Percentiles rank a stretch among this genome's conserved stretches.
These are phyloP conservation scores for Melanotaenia pygmaea DNA, from an alignment of 2,797 vertebrate genomes.

Conservation along the genomic window DNA sequence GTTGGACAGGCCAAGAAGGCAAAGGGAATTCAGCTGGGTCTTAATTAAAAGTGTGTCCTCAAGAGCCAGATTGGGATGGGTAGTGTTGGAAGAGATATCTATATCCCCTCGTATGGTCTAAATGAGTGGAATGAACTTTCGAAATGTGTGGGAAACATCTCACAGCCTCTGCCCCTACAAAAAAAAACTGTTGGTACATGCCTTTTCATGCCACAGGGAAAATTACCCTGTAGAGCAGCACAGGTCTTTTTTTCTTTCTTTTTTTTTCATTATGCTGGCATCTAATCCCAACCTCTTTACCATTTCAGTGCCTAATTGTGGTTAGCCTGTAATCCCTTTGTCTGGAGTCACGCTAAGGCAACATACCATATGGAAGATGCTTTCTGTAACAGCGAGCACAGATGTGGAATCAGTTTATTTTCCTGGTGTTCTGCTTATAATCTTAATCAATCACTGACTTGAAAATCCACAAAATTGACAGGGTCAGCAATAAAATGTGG, in stretches of 20 bases:
- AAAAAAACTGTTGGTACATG: conserved; percentile 43
- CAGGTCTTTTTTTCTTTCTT: conserved; percentile 1
- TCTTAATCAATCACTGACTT: conserved; percentile 34
- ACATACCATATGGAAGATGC: conserved; percentile 33
- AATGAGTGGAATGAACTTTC: conserved; percentile 64
- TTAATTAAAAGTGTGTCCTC: conserved; percentile 75
- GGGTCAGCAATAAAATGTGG: conserved; percentile 36
- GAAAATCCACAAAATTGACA: conserved; percentile 40
- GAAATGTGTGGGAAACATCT: conserved; percentile 53
- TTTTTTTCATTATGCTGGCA: conserved; percentile 67
- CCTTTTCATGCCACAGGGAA: conserved; percentile 46
- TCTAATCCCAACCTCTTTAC: conserved; percentile 75
- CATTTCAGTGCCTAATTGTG: conserved; percentile 69
- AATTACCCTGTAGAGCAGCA: conserved; percentile 61
- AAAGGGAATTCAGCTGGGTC: conserved; percentile 70
- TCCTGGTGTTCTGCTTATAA: conserved; percentile 12
- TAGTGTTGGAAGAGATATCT: conserved; percentile 53
- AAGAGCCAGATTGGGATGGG: conserved; percentile 54
- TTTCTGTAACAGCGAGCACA: neutral
- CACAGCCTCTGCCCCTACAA: neutral
- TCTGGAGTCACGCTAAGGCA: conserved; percentile 54
- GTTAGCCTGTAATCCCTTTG: conserved; percentile 62
- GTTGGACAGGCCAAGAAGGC: conserved; percentile 49
- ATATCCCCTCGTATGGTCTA: conserved; percentile 49
- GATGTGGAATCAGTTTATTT: conserved; percentile 31